A percentile compares a stretch with the other conserved stretches of the same genome.
These are phyloP conservation scores for Huso huso DNA, from an alignment of 2,797 vertebrate genomes.

Conservation along the genomic window DNA sequence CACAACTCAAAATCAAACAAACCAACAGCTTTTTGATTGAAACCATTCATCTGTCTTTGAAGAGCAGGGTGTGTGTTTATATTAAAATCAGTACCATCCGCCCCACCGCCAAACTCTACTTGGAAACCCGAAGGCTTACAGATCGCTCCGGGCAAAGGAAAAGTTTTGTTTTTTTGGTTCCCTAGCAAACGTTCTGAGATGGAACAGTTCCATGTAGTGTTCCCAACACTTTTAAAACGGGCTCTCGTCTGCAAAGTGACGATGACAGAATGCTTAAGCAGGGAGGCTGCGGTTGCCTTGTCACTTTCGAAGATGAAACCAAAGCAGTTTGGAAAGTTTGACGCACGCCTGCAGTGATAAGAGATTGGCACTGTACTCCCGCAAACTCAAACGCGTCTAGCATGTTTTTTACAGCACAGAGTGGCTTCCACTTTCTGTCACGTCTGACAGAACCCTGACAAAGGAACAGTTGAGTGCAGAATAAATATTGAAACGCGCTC, in stretches of 20 bases:
- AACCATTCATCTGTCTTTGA: not conserved
- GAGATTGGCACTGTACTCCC: not conserved
- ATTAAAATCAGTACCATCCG: slow-evolving; percentile 1
- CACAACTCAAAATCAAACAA: not conserved
- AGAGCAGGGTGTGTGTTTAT: not conserved
- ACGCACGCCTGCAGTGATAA: not conserved
- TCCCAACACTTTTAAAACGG: not conserved
- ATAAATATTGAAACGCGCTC: not conserved
- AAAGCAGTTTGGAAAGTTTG: not conserved
- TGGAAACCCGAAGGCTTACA: slow-evolving; percentile 6
- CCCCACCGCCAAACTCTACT: not conserved
- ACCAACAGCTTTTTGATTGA: slow-evolving; percentile 3
- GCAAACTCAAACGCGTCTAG: not conserved
- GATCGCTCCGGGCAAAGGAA: slow-evolving; percentile 1
- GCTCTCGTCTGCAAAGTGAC: slow-evolving; percentile 3
- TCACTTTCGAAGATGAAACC: not conserved
- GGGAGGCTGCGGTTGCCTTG: not conserved
- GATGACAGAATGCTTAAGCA: slow-evolving; percentile 4
- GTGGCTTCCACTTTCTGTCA: not conserved
- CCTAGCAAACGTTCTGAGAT: slow-evolving; percentile 13
- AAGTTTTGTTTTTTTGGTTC: slow-evolving; percentile 10
- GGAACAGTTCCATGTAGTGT: slow-evolving; percentile 2
- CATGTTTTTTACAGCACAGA: not conserved
- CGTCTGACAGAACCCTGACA: not conserved
- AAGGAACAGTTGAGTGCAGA: not conserved